Base-by-base conservation (phyloP, 1,140 invertebrate genomes). In the Ceratosolen solmsi region DNA sequence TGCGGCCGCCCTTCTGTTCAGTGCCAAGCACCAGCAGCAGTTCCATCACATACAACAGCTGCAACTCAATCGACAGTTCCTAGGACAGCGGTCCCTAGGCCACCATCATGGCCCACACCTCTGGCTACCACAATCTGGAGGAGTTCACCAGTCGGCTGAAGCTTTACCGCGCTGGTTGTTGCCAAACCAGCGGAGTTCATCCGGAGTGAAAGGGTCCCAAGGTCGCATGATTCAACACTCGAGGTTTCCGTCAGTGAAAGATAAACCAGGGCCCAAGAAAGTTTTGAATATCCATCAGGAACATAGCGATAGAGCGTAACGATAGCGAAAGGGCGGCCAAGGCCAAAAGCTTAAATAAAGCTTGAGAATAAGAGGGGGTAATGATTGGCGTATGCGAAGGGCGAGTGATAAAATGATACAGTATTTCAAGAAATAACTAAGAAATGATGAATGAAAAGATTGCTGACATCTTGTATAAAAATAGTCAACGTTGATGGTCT, bases 21-120 rank as follows among this genome's bases (percentile, higher is more conserved):
- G 83, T 85, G 71, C 82, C 80, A 84, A 81, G 75, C 85, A 87
- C 30, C 85, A 87, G 46, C 83, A 85, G 36, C 86, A 88, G 84
- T 7, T 33, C 25, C 74, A 71, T 11, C 74, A 71, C 25, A 82
- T 84, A 41, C 84, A 84, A 27, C 83, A 84, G 65, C 27, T 79
- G 20, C 85, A 84, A 41, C 65, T 85, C 8, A 76, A 80, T 51
- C 84, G 85, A 30, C 84, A 86, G 74, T 60, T 84, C 71, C 46
- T 84, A 68, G 84, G 84, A 72, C 85, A 84, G 33, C 84, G 82
- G 5, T 2, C 81, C 63, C 30, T 79, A 77, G 36, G 38, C 83
- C n/a, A 73, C 83, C 84, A 84, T 30, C 86, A 86, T 58, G 84
- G 87, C 82, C 84, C 84, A 77, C 86, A 86, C 65, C 85, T 85